phyloP scores from a whole-genome alignment of 2,113 vertebrate species.

The Ornithorhynchus anatinus region DNA sequence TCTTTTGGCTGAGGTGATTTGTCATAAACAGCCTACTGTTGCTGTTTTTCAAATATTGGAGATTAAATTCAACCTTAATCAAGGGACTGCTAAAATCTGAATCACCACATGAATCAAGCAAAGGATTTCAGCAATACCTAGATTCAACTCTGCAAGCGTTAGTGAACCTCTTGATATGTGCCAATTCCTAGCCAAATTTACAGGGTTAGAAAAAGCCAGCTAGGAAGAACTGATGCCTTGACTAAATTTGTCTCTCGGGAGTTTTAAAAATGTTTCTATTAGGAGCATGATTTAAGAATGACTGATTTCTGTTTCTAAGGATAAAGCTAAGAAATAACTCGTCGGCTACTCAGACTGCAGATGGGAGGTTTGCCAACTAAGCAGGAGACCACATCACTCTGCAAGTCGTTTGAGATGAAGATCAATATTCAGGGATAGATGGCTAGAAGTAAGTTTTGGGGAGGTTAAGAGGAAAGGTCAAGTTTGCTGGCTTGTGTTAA shows the following conservation, averaged over 20 bases:
- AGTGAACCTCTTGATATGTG: background rate
- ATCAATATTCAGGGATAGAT: no score
- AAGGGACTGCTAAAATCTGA: conserved; percentile 14
- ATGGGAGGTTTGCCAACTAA: no score
- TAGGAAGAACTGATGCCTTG: no score
- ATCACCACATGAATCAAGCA: background rate
- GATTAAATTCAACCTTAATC: conserved; percentile 8
- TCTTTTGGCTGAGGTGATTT: conserved; percentile 35
- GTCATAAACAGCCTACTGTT: conserved; percentile 31
- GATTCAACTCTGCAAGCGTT: background rate
- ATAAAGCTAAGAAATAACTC: no score
- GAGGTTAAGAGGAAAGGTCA: no score
- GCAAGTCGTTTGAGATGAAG: no score
- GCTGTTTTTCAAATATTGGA: conserved; percentile 12
- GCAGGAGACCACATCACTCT: no score
- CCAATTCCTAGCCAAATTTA: background rate
- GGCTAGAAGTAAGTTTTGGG: no score
- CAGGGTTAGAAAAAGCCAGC: background rate
- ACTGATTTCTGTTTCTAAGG: background rate
- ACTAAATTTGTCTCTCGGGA: background rate
- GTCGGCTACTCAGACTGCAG: no score
- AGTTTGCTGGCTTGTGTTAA: no score
- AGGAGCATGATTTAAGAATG: background rate
- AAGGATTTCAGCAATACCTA: conserved; percentile 8
- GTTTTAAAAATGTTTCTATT: background rate